Evolutionary conservation across 1,140 invertebrate species (phyloP), one percentile per base, ranked within the genome.

Genomic region (Musca domestica): DNA sequence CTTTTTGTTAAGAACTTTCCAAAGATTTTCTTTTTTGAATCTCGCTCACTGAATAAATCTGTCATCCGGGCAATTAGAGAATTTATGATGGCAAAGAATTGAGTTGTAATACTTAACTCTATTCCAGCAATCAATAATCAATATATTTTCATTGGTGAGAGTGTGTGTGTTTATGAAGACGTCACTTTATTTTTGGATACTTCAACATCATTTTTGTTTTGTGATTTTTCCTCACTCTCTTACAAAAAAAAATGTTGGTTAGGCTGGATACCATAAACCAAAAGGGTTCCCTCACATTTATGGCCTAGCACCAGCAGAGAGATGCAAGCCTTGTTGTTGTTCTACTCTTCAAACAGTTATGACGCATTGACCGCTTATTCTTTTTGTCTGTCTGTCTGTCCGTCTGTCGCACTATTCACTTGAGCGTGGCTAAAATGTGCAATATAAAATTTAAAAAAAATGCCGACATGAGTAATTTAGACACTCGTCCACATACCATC

Each of bases 381-480:
- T 41, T 5, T 41, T 12, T 41, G 34, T 41, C 10, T 41, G 34
- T 41, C 34, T 10, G 34, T 41, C 34, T 10, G 34, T 41, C 34
- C 12, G 34, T 41, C 34, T 12, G 34, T 5, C 10, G 34, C 17
- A 7, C 27, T 30, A 34, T 23, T 56, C 23, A 56, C 52, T 20
- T 48, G 34, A 64, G 66, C 66, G 66, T 67, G 49, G 66, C 76
- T 76, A 78, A 78, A 78, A 74, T 75, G 76, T 78, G 76, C 76
- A 78, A 78, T 78, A 78, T 78, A 78, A 77, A 76, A 78, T 78
- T 58, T 30, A 58, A n/a, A 78, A 51, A 30, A 3, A 41, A 78
- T 78, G 76, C 76, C 76, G 76, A 78, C 76, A 78, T 78, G 56
- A 61, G 27, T 61, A 30, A 41, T 61, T 61, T 17, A 34, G 56